phyloP scores from a whole-genome alignment of 2,888 invertebrate genomes.

The Leptinotarsa rubiginosa region DNA sequence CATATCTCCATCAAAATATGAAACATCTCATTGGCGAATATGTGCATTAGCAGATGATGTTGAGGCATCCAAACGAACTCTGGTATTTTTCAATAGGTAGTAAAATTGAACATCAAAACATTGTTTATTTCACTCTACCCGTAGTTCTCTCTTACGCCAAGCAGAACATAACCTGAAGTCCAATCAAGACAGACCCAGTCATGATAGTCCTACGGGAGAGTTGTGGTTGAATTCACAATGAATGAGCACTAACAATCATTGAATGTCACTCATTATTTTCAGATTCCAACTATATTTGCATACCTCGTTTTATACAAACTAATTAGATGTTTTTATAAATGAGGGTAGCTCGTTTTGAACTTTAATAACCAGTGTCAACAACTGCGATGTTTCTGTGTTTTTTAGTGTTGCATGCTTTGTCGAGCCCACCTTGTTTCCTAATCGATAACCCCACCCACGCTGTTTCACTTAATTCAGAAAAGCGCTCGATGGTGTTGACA shows the following conservation, averaged over 20 bases:
- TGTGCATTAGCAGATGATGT: too few species aligned
- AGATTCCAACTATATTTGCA: neutral
- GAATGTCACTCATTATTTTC: neutral
- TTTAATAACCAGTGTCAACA: neutral
- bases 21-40: too few species aligned
- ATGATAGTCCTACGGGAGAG: neutral
- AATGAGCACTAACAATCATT: neutral
- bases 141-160: too few species aligned
- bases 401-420: neutral
- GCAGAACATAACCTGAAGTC: too few species aligned
- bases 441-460: neutral
- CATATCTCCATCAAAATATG: too few species aligned
- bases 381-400: neutral
- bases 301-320: constrained; percentile 1
- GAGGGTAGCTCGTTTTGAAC: neutral
- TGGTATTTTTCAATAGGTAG: too few species aligned
- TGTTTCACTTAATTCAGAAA: neutral
- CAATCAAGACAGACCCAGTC: too few species aligned
- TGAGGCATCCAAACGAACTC: too few species aligned
- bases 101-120: too few species aligned
- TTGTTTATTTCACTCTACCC: too few species aligned
- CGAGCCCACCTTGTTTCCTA: constrained; percentile 8
- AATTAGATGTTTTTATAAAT: constrained; percentile 17
- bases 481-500: neutral
- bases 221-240: neutral